These are phyloP conservation scores for Boulengeromyrus knoepffleri DNA, from an alignment of 2,113 vertebrate species.

Conservation along the genomic window DNA sequence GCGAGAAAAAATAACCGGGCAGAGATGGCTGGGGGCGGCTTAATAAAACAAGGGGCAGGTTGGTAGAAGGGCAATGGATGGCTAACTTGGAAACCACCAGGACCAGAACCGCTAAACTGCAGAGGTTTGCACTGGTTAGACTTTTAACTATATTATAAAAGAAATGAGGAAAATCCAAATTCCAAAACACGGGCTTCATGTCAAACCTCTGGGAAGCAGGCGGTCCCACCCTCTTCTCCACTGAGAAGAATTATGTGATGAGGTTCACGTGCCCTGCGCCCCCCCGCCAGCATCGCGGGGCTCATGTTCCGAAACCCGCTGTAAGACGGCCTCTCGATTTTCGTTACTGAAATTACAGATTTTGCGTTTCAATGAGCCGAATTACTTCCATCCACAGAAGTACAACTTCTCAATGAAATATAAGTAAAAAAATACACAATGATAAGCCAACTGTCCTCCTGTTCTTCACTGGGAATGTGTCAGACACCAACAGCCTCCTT, in stretches of 20 bases:
- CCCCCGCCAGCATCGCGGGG: neutral
- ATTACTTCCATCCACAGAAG: neutral
- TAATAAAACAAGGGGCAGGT: neutral
- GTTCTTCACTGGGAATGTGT: constrained; percentile 11
- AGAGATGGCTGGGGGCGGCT: neutral
- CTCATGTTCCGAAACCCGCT: neutral
- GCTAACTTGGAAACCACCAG: neutral
- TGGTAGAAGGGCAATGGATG: neutral
- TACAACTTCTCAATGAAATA: neutral
- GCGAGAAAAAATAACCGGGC: neutral
- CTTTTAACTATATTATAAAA: neutral
- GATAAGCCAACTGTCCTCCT: neutral
- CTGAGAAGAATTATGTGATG: too few relatives aligned
- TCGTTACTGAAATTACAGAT: neutral
- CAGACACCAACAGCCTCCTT: constrained; percentile 16
- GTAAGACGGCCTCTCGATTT: neutral
- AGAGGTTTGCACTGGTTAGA: neutral
- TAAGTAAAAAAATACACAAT: constrained; percentile 17
- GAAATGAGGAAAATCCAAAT: neutral
- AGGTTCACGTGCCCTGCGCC: neutral
- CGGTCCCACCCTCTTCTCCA: neutral
- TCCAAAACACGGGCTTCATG: neutral
- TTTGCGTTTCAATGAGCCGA: neutral
- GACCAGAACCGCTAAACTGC: neutral
- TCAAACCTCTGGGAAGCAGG: neutral